These are phyloP conservation scores for Sarotherodon lohbergeri DNA, from an alignment of 2,113 vertebrate species.

Conservation along the genomic window DNA sequence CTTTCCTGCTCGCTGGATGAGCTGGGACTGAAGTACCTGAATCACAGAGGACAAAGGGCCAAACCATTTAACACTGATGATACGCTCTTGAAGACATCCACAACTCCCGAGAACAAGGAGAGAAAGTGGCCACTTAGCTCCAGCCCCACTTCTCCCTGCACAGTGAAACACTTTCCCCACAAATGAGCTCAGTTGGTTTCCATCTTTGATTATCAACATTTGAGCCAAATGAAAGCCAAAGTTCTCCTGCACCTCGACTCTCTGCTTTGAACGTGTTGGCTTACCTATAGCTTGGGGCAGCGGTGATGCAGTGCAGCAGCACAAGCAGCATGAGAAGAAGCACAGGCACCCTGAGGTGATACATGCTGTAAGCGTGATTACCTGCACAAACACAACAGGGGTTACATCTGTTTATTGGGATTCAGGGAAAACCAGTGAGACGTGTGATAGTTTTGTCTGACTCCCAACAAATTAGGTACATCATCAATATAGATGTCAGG, in stretches of 20 bases:
- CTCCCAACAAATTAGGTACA: neutral
- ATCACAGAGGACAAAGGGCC: conserved; percentile 15
- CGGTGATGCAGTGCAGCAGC: conserved; percentile 68
- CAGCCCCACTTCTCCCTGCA: neutral
- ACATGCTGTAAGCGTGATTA: conserved; percentile 64
- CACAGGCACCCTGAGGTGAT: conserved; percentile 70
- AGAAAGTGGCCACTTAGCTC: conserved; percentile 44
- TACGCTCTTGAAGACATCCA: conserved; percentile 16
- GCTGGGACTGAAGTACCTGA: conserved; percentile 66
- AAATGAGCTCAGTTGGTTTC: neutral
- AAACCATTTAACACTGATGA: conserved; percentile 33
- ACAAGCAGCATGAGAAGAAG: conserved; percentile 74
- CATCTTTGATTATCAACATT: neutral
- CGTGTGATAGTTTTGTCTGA: neutral
- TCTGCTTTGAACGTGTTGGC: neutral
- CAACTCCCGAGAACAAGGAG: neutral
- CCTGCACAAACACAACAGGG: neutral
- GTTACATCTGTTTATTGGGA: neutral
- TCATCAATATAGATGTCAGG: neutral
- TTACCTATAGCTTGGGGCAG: conserved; percentile 81
- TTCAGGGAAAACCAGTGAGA: rapidly evolving
- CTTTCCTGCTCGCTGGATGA: conserved; percentile 61
- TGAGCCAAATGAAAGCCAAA: neutral
- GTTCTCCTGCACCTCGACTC: neutral
- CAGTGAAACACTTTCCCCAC: neutral